Base-by-base conservation (phyloP, 2,113 vertebrate genomes). In the Engystomops pustulosus region DNA sequence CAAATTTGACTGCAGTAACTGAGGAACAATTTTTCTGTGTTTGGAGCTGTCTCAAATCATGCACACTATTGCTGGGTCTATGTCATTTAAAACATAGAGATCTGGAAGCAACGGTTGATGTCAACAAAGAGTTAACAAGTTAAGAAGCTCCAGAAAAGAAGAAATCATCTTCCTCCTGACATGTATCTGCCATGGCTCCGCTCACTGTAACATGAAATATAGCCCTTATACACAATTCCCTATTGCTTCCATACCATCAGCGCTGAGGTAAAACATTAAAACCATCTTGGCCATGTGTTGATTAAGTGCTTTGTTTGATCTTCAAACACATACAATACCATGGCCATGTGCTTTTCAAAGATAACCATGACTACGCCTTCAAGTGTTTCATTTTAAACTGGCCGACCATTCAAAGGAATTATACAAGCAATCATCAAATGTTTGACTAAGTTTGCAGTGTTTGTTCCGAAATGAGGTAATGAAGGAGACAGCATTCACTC, bases 381-480 rank as follows among this genome's bases (percentile, higher is more conserved):
- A 60, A 82, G 69, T 82, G 68, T 72, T 72, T 72, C 49, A 71
- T 55, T 71, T 72, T 60, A 58, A 72, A 20, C 36, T 41, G 49
- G 32, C 49, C 18, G 36, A 14, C 18, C 68, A 72, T 71, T 41
- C 45, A 70, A 71, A 81, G n/a, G 79, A 82, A 60, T 81, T 71
- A 34, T 74, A 51, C 25, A 34, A 72, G 69, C 51, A 45, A 60
- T 72, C 69, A 55, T 71, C 27, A 72, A 45, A 72, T 82, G 80
- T 72, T 72, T 82, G 68, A 51, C 51, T 82, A 74, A 60, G 32
- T 51, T n/a, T 55, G n/a, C 11, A 72, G 68, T 81, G 51, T 81
- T 81, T 72, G 80, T 72, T 81, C 23, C 23, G 34, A 30, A 23
- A 27, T 44, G 80, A 72, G 69, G 67, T 72, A 72, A 82, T 82